Evolutionary conservation across 2,113 vertebrate species (phyloP).

Genomic region (Cinclus cinclus): DNA sequence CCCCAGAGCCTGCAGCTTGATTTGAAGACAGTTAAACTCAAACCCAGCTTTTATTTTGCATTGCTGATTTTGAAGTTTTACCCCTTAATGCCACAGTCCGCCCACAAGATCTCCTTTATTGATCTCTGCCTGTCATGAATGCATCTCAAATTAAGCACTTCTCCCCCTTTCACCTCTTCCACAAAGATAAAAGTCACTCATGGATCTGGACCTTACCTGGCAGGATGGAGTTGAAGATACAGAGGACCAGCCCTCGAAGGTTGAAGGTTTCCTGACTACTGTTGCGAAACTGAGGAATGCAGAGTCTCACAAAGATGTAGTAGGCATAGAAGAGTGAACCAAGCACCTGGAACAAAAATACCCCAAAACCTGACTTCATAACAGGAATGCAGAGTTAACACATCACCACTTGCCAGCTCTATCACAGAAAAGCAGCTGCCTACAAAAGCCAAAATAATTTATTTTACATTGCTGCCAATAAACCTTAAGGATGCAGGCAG

Average conservation of each 20-base stretch:
- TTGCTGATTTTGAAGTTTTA: background rate
- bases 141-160: background rate
- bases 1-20: background rate
- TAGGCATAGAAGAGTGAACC: conserved; percentile 92
- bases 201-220: conserved; percentile 77
- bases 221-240: conserved; percentile 94
- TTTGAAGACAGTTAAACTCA: background rate
- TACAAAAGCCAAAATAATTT: background rate
- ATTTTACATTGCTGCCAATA: background rate
- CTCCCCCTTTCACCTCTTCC: background rate
- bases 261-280: conserved; percentile 87
- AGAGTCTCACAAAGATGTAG: conserved; percentile 92
- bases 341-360: conserved; percentile 78
- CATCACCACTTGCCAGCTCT: background rate
- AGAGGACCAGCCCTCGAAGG: conserved; percentile 87
- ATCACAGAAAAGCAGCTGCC: background rate
- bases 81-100: background rate
- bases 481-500: background rate
- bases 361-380: background rate
- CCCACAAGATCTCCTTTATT: background rate
- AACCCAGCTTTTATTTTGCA: background rate
- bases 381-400: background rate
- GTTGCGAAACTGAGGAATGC: conserved; percentile 87
- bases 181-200: background rate
- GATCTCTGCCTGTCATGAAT: background rate